Base-by-base conservation (phyloP, 2,113 vertebrate genomes). In the Otus sunia region DNA sequence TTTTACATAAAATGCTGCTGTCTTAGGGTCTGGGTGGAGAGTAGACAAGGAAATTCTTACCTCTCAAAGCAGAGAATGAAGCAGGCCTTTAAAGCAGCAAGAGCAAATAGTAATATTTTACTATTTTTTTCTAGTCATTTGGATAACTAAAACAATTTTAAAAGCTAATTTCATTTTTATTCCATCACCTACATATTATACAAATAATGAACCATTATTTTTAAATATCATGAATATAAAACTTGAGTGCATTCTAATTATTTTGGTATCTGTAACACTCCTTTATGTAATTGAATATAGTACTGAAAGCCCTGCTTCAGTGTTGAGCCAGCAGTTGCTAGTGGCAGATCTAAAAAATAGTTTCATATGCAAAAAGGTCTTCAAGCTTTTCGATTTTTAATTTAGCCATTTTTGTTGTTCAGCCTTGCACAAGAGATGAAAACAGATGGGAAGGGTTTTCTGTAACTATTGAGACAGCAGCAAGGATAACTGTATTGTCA, bases 271-370 rank as follows among this genome's bases (percentile, higher is more conserved):
- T 85, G 55, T 84, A 85, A 55, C 22, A 18, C 60, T 69, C 62
- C 53, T 96, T 94, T 92, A 75, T 72, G 58, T 94, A 97, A 84
- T 68, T 82, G 66, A 92, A 71, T 94, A 39, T 50, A 53, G 41
- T 53, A 73, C 64, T 85, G 67, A 90, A 94, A 96, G 69, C 81
- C n/a, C 21, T 85, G 43, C 56, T 90, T 90, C 6, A 91, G 53
- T 79, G 25, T 82, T 97, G 69, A 85, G 66, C 53, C 43, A 74
- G 80, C 73, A 85, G 60, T 81, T 92, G 45, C 50, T 71, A 67
- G 29, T 78, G 43, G 39, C 60, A 87, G 52, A 81, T 50, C 26
- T 87, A 52, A 64, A 52, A 90, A 87, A 75, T 43, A 67, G 49
- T 53, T 92, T 88, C 15, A n/a, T 45, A 34, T 73, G 60, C 20